Base-by-base conservation (phyloP, 2,888 invertebrate genomes). In the Chirona hameri region DNA sequence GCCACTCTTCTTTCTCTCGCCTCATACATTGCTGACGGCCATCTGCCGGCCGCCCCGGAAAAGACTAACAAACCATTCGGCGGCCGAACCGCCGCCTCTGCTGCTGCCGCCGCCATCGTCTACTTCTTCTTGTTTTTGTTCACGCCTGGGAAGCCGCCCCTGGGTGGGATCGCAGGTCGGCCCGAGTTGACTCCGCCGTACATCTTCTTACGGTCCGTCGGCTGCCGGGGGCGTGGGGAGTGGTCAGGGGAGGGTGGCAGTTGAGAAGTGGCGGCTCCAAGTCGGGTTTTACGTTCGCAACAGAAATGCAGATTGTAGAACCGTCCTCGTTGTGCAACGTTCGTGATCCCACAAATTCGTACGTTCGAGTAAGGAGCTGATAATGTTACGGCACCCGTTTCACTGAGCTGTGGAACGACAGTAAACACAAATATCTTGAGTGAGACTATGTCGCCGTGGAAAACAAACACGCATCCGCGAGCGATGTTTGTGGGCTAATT, bases 51-150 rank as follows among this genome's bases (percentile, higher is more conserved):
- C 72, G 4, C 0, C 65, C 24, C n/a, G 12, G 65, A 27, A 65
- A 65, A 65, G 65, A 65, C 65, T 65, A 65, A n/a, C n/a, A 65
- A 65, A 65, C 15, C 52, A 18, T 12, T 52, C 52, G 52, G 52
- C 7, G 52, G 18, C 52, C 52, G 52, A 15, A 12, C 52, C 52
- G 9, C 27, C n/a, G 27, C 65, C n/a, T n/a, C n/a, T 24, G 60
- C 60, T 7, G 24, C 60, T 7, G 24, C 24, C 10, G 10, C n/a
- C n/a, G 65, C 65, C 21, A 39, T 24, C 21, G 24, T 9, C 80
- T 80, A 80, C 80, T 80, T 80, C 80, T 80, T 80, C 29, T 80
- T 80, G 52, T 55, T 55, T 29, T 80, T 80, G 80, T 55, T 80
- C 46, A 39, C 52, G 15, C 55, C 52, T 15, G 48, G 80, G 24